Conservation (phyloP, 2,888 invertebrate genomes). For the Lypha dubia region DNA sequence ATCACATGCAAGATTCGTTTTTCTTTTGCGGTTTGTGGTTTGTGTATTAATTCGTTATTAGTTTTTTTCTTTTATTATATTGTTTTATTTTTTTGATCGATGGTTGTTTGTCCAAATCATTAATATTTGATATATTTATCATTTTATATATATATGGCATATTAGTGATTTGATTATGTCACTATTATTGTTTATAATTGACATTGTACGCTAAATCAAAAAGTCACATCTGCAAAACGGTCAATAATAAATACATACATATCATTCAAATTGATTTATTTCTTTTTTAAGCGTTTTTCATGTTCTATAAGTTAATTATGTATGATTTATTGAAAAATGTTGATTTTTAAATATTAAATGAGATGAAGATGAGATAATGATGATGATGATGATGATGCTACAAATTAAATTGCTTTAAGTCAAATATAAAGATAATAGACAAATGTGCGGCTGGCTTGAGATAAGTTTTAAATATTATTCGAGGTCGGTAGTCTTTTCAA, state of each 20-base stretch:
- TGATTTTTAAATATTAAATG: conserved; percentile 19
- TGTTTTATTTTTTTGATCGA: conserved; percentile 61
- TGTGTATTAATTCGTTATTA: conserved; percentile 1
- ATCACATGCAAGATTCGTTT: conserved; percentile 48
- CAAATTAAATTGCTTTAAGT: conserved; percentile 3
- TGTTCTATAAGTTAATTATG: conserved; percentile 60
- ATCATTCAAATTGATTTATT: conserved; percentile 65
- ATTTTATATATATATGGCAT: conserved; percentile 70
- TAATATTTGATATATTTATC: conserved; percentile 72
- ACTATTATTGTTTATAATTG: conserved; percentile 64
- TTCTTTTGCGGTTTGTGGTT: conserved; percentile 6
- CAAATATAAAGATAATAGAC: neutral
- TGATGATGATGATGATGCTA: neutral
- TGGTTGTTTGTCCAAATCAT: conserved; percentile 69
- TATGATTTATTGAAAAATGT: conserved; percentile 62
- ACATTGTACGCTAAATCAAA: conserved; percentile 61
- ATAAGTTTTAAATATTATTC: no score
- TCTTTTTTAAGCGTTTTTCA: conserved; percentile 40
- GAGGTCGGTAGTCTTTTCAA: no score
- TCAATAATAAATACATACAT: conserved; percentile 41
- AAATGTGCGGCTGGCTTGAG: no score
- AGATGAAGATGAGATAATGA: neutral
- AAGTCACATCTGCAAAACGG: conserved; percentile 54
- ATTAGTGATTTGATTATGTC: conserved; percentile 72
- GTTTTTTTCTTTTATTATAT: no score